Evolutionary conservation across 2,113 vertebrate species (phyloP).

Genomic region (Jacana jacana): DNA sequence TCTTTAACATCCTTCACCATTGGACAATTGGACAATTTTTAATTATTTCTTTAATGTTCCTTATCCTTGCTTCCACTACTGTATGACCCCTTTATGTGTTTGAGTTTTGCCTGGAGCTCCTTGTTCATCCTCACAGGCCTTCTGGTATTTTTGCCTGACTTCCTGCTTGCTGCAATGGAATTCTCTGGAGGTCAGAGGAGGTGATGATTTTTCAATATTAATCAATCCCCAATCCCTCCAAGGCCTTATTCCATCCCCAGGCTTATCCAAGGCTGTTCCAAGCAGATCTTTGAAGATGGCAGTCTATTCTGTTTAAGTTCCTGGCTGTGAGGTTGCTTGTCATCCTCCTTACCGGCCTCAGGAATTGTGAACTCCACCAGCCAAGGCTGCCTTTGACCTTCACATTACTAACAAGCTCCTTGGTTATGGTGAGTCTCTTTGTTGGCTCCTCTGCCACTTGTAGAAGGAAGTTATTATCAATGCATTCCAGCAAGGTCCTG

Average conservation of each 20-base stretch:
- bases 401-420: background rate
- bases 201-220: background rate
- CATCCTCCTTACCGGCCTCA: background rate
- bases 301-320: background rate
- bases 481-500: background rate
- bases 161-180: background rate
- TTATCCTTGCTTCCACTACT: background rate
- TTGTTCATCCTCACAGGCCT: background rate
- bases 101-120: background rate
- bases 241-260: background rate
- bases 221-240: background rate
- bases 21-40: background rate
- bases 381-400: background rate
- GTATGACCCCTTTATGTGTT: background rate
- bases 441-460: background rate
- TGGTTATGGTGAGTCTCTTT: background rate
- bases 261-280: background rate
- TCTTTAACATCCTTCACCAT: background rate
- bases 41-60: background rate
- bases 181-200: background rate
- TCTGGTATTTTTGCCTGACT: background rate
- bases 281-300: background rate
- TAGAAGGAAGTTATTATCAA: background rate
- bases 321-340: background rate
- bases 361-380: background rate